Base-by-base conservation (phyloP, 1,140 invertebrate species). In the Rhagoletis pomonella region DNA sequence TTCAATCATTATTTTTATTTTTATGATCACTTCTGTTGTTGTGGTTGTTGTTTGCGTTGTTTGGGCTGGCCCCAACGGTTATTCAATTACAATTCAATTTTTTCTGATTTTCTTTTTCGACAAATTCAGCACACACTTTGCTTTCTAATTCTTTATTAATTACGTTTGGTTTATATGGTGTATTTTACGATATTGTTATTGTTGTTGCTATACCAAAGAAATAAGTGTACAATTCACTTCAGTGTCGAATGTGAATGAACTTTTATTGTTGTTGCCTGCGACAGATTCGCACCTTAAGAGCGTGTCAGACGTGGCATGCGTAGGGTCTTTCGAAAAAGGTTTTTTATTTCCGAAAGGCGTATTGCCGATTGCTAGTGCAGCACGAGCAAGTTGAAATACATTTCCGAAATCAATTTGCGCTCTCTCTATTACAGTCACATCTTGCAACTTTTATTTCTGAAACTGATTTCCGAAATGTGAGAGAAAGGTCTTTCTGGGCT, bases 191-290 rank as follows among this genome's bases (percentile, higher is more conserved):
- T 73, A 44, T 69, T 69, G 39, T 73, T 73, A 44, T 47, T 6
- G 12, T 81, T 81, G 73, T 81, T 81, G 73, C 19, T 14, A 67
- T 50, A 9, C 3, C 47, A 58, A 81, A 50, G 0, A n/a, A 64
- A 4, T 55, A 81, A 50, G 17, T n/a, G 55, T 55, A n/a, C 47
- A 81, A 55, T 81, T 81, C 73, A 47, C 29, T 81, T 81, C 73
- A 55, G 73, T 81, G 73, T 81, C 47, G 73, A 55, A 50, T 81
- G 73, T 81, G 42, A 55, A 81, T 81, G 73, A 81, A 81, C 73
- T 81, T 81, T 19, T 55, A 55, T 29, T 55, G 67, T 58, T 47
- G 44, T 73, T 47, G n/a, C 17, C 44, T 58, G 73, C 2, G 7
- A 81, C 7, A 81, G 9, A 62, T n/a, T 62, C n/a, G 60, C 60